Base-by-base conservation (phyloP, 2,113 vertebrate genomes). In the Typhlomys cinereus region DNA sequence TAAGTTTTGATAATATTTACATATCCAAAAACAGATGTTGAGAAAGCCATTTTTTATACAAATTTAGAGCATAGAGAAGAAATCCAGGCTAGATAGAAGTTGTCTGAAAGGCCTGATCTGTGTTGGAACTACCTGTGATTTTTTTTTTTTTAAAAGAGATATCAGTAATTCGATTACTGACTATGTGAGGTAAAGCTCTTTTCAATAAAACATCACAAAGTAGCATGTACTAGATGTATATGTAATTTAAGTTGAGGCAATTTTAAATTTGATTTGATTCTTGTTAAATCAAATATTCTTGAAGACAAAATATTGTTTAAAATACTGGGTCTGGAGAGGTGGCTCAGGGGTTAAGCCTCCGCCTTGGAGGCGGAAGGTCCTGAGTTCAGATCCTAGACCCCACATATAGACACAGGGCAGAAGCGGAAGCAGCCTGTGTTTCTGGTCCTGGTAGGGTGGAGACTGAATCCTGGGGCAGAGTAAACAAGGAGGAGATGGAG, bases 201-300 rank as follows among this genome's bases (percentile, higher is more conserved):
- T 91, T 89, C 21, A 93, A 4, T 83, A 82, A 88, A 85, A 59
- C 46, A 79, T 54, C 81, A 70, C 54, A 61, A 85, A 91, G 29
- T 90, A 81, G 66, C 17, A 86, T 78, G 79, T 95, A 39, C 34
- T 44, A 21, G 85, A 71, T 93, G 34, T 50, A 27, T 90, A 17
- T 75, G 15, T 94, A 61, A 91, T 81, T 94, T 88, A 92, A 75
- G 85, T 85, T 4, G 8, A 86, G 14, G 48, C 25, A 44, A 62
- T 75, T 59, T 95, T 67, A n/a, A 83, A 75, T 82, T 80, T 84
- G 71, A 73, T 90, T 54, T 89, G 71, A 67, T 62, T 50, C 57
- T 82, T 86, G 8, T 69, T 86, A 81, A 73, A 41, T 86, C 34
- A 59, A 79, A 61, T 89, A 52, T 44, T 82, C 21, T 70, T 85